Percentiles rank a stretch among this genome's conserved stretches.
phyloP scores from a whole-genome alignment of 2,888 invertebrate species.

The Orgyia antiqua region DNA sequence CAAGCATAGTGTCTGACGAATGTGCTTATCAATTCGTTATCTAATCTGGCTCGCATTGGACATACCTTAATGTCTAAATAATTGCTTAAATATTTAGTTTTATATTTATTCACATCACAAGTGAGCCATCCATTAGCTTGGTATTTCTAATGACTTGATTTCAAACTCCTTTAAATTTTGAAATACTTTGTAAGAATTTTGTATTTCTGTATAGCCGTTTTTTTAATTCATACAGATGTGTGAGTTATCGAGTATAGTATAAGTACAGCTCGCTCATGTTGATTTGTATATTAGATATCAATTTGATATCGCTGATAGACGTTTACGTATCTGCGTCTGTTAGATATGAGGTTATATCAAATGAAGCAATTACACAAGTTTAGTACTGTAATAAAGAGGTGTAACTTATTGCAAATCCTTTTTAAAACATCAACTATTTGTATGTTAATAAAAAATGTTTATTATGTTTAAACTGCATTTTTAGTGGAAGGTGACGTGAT shows the following conservation, averaged over 20 bases:
- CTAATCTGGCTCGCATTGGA: slow-evolving; percentile 28
- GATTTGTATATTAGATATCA: too few relatives aligned
- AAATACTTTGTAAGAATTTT: slow-evolving; percentile 11
- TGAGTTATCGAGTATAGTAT: too few relatives aligned
- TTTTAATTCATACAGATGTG: neutral
- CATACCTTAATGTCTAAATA: slow-evolving; percentile 12
- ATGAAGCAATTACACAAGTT: too few relatives aligned
- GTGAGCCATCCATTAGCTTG: neutral
- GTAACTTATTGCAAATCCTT: too few relatives aligned
- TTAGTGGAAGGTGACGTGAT: slow-evolving; percentile 26
- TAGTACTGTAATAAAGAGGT: too few relatives aligned
- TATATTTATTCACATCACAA: neutral
- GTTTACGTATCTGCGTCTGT: too few relatives aligned
- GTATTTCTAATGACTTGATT: slow-evolving; percentile 1
- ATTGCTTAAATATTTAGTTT: slow-evolving; percentile 11
- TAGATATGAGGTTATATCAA: too few relatives aligned
- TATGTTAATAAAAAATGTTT: too few relatives aligned
- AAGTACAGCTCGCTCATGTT: too few relatives aligned
- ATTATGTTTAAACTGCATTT: slow-evolving; percentile 29
- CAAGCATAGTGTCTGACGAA: slow-evolving; percentile 4
- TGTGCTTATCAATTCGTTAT: slow-evolving; percentile 28
- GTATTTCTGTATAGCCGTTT: too few relatives aligned
- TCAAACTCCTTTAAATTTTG: slow-evolving; percentile 1
- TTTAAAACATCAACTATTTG: too few relatives aligned
- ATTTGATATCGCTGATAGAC: too few relatives aligned